Evolutionary conservation across 2,888 invertebrate genomes (phyloP).

Genomic region (Adelognathus sp.): DNA sequence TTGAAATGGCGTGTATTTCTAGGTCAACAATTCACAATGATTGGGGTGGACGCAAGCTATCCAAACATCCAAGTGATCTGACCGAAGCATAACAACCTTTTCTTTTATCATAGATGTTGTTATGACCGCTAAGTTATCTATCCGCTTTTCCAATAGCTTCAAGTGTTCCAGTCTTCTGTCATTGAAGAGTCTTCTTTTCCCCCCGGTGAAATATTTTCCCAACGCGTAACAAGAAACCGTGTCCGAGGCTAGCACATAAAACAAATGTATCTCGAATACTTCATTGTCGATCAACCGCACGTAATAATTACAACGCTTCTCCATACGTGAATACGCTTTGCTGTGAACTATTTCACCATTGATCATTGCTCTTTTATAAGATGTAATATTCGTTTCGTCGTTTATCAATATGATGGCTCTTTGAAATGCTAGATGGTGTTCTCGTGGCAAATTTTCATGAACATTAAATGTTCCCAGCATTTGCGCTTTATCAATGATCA

Average conservation of each 20-base stretch:
- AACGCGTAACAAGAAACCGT: neutral
- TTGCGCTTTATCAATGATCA: no score
- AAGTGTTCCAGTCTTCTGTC: neutral
- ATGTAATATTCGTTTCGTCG: neutral
- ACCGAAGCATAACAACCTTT: neutral
- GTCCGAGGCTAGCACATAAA: constrained; percentile 11
- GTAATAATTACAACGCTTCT: constrained; percentile 41
- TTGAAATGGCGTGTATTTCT: no score
- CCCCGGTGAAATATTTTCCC: neutral
- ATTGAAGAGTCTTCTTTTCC: constrained; percentile 4
- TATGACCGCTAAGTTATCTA: neutral
- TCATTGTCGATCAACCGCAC: constrained; percentile 23
- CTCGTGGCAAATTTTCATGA: no score
- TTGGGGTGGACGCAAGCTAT: constrained; percentile 17
- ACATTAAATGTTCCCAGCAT: no score
- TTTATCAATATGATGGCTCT: neutral
- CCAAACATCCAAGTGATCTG: neutral
- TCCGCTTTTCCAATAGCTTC: neutral
- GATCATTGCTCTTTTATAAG: neutral
- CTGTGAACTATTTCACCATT: constrained; percentile 30
- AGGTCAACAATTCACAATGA: constrained; percentile 11
- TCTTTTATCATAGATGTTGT: neutral
- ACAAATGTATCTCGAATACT: constrained; percentile 35
- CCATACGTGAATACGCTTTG: constrained; percentile 19
- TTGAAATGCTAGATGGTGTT: neutral